Conservation (phyloP, 2,888 invertebrate genomes). For the Drosophila barbarae region DNA sequence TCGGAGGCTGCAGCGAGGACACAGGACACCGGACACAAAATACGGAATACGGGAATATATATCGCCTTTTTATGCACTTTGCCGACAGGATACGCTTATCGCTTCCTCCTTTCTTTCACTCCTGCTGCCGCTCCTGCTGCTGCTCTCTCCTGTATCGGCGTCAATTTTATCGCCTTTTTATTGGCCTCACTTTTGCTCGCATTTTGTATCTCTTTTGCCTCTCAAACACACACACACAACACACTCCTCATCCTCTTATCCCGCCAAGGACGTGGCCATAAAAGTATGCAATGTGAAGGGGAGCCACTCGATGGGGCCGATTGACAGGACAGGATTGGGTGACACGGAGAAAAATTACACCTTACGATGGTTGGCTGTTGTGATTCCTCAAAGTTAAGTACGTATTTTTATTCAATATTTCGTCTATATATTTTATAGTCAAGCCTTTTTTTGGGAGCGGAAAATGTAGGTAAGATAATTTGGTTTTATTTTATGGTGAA, state of each 20-base stretch:
- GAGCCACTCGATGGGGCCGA: constrained; percentile 14
- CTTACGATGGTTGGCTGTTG: not conserved
- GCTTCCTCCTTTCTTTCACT: constrained; percentile 12
- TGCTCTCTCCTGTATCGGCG: constrained; percentile 41
- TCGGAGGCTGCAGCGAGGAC: constrained; percentile 46
- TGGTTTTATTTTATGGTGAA: not conserved
- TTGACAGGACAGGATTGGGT: constrained; percentile 20
- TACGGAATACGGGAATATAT: constrained; percentile 44
- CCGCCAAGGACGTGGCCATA: constrained; percentile 55
- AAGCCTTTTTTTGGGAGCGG: not conserved
- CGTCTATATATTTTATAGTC: constrained; percentile 2
- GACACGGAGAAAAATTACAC: constrained; percentile 26
- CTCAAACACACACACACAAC: constrained; percentile 29
- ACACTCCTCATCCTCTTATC: constrained; percentile 5
- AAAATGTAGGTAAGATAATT: not conserved
- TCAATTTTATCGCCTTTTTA: constrained; percentile 75
- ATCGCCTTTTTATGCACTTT: constrained; percentile 62
- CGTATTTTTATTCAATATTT: constrained; percentile 4
- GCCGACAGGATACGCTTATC: constrained; percentile 61
- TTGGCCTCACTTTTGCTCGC: constrained; percentile 75
- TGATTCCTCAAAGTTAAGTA: constrained; percentile 1
- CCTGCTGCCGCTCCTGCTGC: not conserved
- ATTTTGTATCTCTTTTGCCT: constrained; percentile 56
- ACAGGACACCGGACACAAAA: constrained; percentile 2
- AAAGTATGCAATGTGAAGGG: constrained; percentile 61